Conservation (phyloP, 2,797 vertebrate genomes). For the Acanthiza pusilla region DNA sequence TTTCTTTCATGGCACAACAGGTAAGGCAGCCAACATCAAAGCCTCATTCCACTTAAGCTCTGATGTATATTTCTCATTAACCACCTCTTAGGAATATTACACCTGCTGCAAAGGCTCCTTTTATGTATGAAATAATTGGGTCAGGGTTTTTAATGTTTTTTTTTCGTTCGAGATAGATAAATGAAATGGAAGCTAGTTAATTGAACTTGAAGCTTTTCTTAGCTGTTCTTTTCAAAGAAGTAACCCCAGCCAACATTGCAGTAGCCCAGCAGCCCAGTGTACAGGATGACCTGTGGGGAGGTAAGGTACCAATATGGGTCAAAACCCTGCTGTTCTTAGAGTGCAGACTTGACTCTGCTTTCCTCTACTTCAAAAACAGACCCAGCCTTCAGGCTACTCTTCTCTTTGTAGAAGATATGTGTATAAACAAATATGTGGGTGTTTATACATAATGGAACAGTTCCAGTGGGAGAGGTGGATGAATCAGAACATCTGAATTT, state of each 20-base stretch:
- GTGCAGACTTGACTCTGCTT: not conserved
- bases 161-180: not conserved
- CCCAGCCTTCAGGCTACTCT: not conserved
- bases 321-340: not conserved
- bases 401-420: not conserved
- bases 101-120: constrained; percentile 46
- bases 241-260: not conserved
- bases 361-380: not conserved
- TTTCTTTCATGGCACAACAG: not conserved
- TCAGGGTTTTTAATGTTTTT: not conserved
- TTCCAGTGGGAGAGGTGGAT: not conserved
- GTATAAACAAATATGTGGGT: not conserved
- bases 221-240: not conserved
- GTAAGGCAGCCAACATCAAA: constrained; percentile 43
- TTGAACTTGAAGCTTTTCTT: not conserved
- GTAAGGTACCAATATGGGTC: not conserved
- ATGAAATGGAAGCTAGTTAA: not conserved
- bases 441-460: not conserved
- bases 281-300: not conserved
- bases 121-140: constrained; percentile 42
- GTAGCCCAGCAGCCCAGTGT: not conserved
- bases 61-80: constrained; percentile 20
- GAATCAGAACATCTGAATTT: not conserved
- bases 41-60: not conserved
- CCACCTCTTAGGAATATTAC: constrained; percentile 26